Base-by-base conservation (phyloP, 2,888 invertebrate species). In the Drosophila multiciliata region DNA sequence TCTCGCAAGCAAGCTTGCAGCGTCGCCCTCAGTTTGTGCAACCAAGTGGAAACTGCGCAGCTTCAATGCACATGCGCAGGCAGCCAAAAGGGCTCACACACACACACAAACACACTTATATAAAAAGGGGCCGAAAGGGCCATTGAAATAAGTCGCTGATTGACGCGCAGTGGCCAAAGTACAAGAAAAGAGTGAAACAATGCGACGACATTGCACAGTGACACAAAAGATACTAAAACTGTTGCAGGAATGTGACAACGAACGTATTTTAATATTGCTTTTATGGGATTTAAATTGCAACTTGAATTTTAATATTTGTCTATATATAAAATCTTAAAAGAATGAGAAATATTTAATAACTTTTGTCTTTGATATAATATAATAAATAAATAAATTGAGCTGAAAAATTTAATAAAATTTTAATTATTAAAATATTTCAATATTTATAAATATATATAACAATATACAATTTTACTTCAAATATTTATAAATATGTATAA, bases 41-140 rank as follows among this genome's bases (percentile, higher is more conserved):
- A 61, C 83, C 73, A 76, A 86, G 64, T 82, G 87, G 87, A 86
- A 86, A 86, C 82, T 65, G 85, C 75, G 87, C 87, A 86, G 87
- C 85, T 86, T 88, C 84, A 82, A 86, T 86, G 85, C 89, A 73
- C 85, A 83, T 82, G 85, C 75, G 89, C 89, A 67, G 66, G 66
- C 77, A 81, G 84, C 73, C 62, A 69, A 53, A 52, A 66, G 72
- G 69, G 62, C 58, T 12, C 32, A 50, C 53, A 59, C 36, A 23
- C 20, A 38, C 17, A 48, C 12, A 36, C 23, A 11, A n/a, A 20
- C n/a, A 32, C 33, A n/a, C 15, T 8, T 50, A 15, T 48, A 54
- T 42, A 52, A 55, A 42, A 42, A 54, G 54, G 49, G 40, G 62
- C 38, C 49, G 42, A 63, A 63, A 78, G 63, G 61, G 69, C 59